A percentile compares a stretch with the other conserved stretches of the same genome.
phyloP scores from a whole-genome alignment of 2,797 vertebrate species.

The Apodemus agrarius region DNA sequence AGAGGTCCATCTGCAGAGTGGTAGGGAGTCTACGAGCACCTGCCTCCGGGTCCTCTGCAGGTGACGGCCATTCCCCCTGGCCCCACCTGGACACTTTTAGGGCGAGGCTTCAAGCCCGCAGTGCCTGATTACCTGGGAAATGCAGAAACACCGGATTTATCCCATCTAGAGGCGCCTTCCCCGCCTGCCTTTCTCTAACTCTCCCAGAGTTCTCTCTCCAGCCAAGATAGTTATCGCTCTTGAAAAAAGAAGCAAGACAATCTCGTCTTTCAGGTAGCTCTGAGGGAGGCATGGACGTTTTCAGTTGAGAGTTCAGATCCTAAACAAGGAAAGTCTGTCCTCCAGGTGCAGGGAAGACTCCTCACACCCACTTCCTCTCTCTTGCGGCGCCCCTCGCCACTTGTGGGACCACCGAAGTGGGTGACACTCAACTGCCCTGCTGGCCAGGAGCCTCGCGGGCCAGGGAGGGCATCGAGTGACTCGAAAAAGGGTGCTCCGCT shows the following conservation, averaged over 20 bases:
- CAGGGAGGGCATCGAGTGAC: neutral
- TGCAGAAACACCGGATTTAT: neutral
- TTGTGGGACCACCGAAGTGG: neutral
- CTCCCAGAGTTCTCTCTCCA: slow-evolving; percentile 60
- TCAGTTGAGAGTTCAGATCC: neutral
- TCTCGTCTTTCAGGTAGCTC: slow-evolving; percentile 72
- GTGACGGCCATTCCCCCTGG: neutral
- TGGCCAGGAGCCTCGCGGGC: neutral
- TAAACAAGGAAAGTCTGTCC: neutral
- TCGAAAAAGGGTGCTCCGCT: neutral
- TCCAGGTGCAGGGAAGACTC: neutral
- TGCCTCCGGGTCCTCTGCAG: neutral
- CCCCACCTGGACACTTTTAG: neutral
- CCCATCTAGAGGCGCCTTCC: neutral
- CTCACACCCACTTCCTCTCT: neutral
- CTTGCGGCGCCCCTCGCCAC: neutral
- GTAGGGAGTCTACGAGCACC: neutral
- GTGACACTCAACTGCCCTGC: neutral
- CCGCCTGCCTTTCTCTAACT: slow-evolving; percentile 2
- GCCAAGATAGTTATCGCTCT: slow-evolving; percentile 70
- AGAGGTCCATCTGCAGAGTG: neutral
- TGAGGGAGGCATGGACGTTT: neutral
- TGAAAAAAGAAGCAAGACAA: slow-evolving; percentile 40
- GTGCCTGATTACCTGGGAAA: slow-evolving; percentile 52
- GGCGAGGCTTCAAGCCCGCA: neutral